Base-by-base conservation (phyloP, 2,797 vertebrate species). In the Onychomys arenicola region DNA sequence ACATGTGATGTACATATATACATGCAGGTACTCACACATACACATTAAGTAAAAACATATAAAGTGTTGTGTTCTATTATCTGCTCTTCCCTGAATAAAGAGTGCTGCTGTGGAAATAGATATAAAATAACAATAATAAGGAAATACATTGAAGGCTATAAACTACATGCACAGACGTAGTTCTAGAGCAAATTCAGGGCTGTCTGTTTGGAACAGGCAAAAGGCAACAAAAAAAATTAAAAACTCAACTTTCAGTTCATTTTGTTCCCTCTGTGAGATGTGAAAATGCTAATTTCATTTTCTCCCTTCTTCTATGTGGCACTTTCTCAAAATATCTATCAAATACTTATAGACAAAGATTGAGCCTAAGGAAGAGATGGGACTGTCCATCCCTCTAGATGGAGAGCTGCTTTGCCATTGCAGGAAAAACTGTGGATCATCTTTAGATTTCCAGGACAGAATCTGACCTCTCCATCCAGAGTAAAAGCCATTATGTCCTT, bases 241-340 rank as follows among this genome's bases (percentile, higher is more conserved):
- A 57, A 92, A 83, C 76, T 71, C 55, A 96, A 97, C 85, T 97
- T 97, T 86, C 4, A 0, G 9, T 82, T 91, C 89, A n/a, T 92
- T 94, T 82, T 91, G 59, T 92, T 90, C 2, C 2, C 11, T 59
- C 71, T 52, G 67, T 59, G 57, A 93, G 89, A 95, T 61, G 5
- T 94, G 83, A 91, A 23, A 87, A 97, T 97, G 97, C 89, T 91
- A 96, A 96, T 97, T 97, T 97, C 96, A 93, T 96, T 96, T 97
- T 95, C 49, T 83, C 55, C n/a, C 52, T 93, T 71, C 23, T 17
- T 29, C 90, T 88, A 52, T 73, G 73, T 90, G 97, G 73, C 57
- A 80, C 97, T 95, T 94, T 93, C 93, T 83, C 52, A 88, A 96
- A 49, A 73, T 0, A 71, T 34, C 71, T 77, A 94, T 83, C 84